phyloP scores from a whole-genome alignment of 2,797 vertebrate species.

The Sebastes cheni region DNA sequence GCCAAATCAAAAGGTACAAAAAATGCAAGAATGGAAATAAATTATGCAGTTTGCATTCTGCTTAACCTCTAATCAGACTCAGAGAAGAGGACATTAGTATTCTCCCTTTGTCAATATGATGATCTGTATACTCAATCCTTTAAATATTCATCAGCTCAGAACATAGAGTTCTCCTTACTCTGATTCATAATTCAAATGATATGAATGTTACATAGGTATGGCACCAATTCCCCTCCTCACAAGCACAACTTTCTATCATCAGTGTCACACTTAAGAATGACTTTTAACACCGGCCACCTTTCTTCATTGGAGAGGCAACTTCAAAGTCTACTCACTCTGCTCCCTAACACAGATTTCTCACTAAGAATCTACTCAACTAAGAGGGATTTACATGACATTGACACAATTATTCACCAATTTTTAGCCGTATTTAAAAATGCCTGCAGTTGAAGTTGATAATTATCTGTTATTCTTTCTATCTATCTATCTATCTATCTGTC shows the following conservation, averaged over 20 bases:
- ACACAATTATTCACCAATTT: neutral
- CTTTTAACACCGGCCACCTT: constrained; percentile 69
- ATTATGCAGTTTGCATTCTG: constrained; percentile 85
- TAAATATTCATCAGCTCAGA: constrained; percentile 86
- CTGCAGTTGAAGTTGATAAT: neutral
- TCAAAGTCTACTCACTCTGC: constrained; percentile 52
- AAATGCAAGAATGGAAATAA: constrained; percentile 80
- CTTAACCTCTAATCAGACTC: constrained; percentile 86
- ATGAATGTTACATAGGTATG: constrained; percentile 86
- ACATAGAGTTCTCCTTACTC: constrained; percentile 78
- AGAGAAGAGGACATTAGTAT: constrained; percentile 84
- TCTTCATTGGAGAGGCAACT: constrained; percentile 48
- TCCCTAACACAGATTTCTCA: constrained; percentile 23
- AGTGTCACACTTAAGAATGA: constrained; percentile 70
- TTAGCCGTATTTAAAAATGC: neutral
- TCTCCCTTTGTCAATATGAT: constrained; percentile 85
- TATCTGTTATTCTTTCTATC: constrained; percentile 3
- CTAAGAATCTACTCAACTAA: constrained; percentile 6
- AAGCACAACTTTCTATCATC: constrained; percentile 74
- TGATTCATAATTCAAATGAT: constrained; percentile 88
- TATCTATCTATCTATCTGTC: constrained; percentile 3
- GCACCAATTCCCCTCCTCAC: constrained; percentile 65
- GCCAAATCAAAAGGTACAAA: constrained; percentile 73
- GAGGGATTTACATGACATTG: constrained; percentile 16
- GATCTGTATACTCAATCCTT: constrained; percentile 85